Evolutionary conservation across 1,140 invertebrate species (phyloP).

Genomic region (Venturia canescens): DNA sequence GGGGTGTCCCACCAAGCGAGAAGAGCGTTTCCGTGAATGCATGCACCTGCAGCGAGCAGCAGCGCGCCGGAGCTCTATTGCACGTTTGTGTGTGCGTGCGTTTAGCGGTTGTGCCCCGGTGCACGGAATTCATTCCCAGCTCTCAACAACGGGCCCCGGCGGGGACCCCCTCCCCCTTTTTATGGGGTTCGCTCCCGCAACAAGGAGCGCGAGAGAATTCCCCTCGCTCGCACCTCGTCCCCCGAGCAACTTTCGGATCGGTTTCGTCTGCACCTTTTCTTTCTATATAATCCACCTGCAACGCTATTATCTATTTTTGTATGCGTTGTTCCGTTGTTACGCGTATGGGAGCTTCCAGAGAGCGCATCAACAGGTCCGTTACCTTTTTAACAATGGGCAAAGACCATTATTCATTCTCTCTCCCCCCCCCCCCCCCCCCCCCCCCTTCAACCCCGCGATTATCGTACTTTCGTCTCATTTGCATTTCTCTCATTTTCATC

Average conservation of each 20-base stretch:
- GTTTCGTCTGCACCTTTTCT: constrained; percentile 28
- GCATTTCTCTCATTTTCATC: too few relatives aligned
- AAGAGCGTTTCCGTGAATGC: constrained; percentile 64
- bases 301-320: constrained; percentile 16
- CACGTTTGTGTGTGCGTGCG: too few relatives aligned
- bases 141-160: not conserved
- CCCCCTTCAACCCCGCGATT: too few relatives aligned
- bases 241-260: constrained; percentile 18
- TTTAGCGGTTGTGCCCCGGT: constrained; percentile 26
- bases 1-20: constrained; percentile 65
- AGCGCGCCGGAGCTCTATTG: constrained; percentile 9
- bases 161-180: not conserved
- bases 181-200: not conserved
- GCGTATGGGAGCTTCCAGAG: too few relatives aligned
- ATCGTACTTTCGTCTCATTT: too few relatives aligned
- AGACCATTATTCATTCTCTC: too few relatives aligned
- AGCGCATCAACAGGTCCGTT: too few relatives aligned
- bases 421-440: too few relatives aligned
- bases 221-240: not conserved
- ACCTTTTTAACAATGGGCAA: too few relatives aligned
- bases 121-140: constrained; percentile 36
- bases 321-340: too few relatives aligned
- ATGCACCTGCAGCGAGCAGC: constrained; percentile 56
- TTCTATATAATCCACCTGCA: constrained; percentile 54
- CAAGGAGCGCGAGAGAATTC: not conserved